These are phyloP conservation scores for Nesometra sesokonis DNA, from an alignment of 35 echinoderm and acorn worm species.

Conservation along the genomic window DNA sequence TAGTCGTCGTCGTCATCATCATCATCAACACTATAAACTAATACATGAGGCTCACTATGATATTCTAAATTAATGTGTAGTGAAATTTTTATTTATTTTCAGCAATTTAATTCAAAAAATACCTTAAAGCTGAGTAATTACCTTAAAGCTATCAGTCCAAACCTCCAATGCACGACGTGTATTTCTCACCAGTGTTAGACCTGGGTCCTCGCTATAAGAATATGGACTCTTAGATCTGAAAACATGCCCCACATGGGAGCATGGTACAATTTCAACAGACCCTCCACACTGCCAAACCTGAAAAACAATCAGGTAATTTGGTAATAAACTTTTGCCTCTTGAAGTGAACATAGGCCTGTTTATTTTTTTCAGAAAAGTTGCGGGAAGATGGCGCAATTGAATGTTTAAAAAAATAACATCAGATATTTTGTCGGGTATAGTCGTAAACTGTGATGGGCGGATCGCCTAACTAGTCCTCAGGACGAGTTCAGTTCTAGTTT, in stretches of 20 bases:
- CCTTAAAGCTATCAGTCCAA: background rate
- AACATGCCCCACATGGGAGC: constrained; percentile 4
- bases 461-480: too few species aligned
- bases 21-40: too few species aligned
- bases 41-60: too few species aligned
- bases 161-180: background rate
- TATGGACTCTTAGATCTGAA: background rate
- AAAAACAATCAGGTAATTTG: background rate
- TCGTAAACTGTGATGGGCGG: too few species aligned
- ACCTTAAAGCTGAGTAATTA: background rate
- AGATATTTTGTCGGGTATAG: too few species aligned
- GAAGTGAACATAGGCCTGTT: background rate
- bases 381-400: too few species aligned
- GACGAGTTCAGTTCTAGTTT: too few species aligned
- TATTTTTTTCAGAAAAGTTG: background rate
- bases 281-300: constrained; percentile 10
- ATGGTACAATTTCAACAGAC: background rate
- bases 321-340: background rate
- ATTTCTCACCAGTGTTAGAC: background rate
- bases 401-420: too few species aligned
- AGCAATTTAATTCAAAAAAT: background rate
- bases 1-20: too few species aligned
- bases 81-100: background rate
- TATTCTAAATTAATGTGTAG: too few species aligned
- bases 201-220: background rate